Conservation (phyloP, 2,888 invertebrate genomes). For the Protonemura montana region DNA sequence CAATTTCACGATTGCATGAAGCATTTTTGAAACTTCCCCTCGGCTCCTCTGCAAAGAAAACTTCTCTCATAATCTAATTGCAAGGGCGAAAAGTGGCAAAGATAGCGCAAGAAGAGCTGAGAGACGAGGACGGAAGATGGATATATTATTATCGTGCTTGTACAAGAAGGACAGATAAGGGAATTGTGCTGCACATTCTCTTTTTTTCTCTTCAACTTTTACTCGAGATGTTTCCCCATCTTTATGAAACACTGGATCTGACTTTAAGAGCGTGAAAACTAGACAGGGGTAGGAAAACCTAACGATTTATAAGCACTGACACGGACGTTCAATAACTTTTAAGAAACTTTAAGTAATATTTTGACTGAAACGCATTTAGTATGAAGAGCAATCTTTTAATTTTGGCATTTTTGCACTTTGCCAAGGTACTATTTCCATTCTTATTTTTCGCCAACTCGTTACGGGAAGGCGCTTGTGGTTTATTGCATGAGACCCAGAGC, state of each 20-base stretch:
- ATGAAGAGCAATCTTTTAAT: neutral
- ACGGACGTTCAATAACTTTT: neutral
- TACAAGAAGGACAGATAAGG: conserved; percentile 18
- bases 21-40: neutral
- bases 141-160: neutral
- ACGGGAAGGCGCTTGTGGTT: neutral
- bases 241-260: conserved; percentile 24
- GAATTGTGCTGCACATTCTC: neutral
- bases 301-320: neutral
- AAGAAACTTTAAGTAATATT: neutral
- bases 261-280: conserved; percentile 20
- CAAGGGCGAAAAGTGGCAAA: neutral
- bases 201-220: neutral
- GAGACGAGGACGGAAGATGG: conserved; percentile 15
- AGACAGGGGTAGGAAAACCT: neutral
- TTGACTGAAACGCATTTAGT: neutral
- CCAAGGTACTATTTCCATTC: neutral
- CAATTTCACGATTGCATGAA: conserved; percentile 8
- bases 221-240: conserved; percentile 5
- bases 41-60: neutral
- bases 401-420: neutral
- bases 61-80: conserved; percentile 16
- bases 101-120: neutral
- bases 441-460: neutral
- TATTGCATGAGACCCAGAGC: neutral